Percentiles rank a stretch among this genome's conserved stretches.
Conservation (phyloP, 2,113 vertebrate species). For the Synchiropus splendidus region DNA sequence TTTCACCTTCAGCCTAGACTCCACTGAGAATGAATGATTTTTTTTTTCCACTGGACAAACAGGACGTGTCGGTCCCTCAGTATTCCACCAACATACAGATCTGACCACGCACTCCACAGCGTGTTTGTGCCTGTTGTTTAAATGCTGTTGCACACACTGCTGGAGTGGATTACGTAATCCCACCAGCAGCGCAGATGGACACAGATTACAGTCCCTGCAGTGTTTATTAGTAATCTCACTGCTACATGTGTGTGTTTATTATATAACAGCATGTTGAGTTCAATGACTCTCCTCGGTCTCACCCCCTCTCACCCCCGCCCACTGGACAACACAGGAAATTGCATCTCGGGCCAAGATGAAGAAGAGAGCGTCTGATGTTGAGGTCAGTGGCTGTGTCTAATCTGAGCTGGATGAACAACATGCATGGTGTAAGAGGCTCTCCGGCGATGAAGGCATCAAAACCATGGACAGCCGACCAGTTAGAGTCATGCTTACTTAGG, state of each 20-base stretch:
- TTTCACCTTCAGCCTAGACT: too few relatives aligned
- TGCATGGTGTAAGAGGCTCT: not conserved
- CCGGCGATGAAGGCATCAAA: slow-evolving; percentile 8
- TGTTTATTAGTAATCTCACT: slow-evolving; percentile 55
- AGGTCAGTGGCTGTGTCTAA: slow-evolving; percentile 8
- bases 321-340: slow-evolving; percentile 6
- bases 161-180: slow-evolving; percentile 48
- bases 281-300: slow-evolving; percentile 15
- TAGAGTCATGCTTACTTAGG: slow-evolving; percentile 5
- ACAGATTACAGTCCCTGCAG: slow-evolving; percentile 44
- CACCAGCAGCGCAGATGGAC: slow-evolving; percentile 45
- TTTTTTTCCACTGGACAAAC: too few relatives aligned
- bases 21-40: too few relatives aligned
- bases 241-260: slow-evolving; percentile 37
- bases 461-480: slow-evolving; percentile 5
- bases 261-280: slow-evolving; percentile 28
- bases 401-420: slow-evolving; percentile 13
- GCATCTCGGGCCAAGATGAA: slow-evolving; percentile 1
- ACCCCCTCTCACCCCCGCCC: too few relatives aligned
- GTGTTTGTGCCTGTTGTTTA: too few relatives aligned
- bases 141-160: not conserved
- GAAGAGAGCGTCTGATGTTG: slow-evolving; percentile 1
- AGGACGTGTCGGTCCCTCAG: too few relatives aligned
- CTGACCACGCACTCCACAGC: too few relatives aligned
- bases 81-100: too few relatives aligned